Percentiles rank a stretch among this genome's conserved stretches.
Conservation (phyloP, 2,113 vertebrate species). For the Chaetodon auriga region DNA sequence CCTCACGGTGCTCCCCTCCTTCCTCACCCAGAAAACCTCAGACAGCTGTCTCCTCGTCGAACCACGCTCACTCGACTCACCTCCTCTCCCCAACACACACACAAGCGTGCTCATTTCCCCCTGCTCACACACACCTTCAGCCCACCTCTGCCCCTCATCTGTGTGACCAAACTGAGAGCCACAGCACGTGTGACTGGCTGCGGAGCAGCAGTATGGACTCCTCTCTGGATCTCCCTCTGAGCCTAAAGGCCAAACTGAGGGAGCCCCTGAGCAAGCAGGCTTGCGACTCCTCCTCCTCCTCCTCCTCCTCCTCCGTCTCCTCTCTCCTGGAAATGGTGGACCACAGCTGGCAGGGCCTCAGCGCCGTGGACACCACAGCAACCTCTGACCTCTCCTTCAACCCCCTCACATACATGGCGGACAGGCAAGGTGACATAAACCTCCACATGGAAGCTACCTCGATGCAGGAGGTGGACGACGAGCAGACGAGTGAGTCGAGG, state of each 20-base stretch:
- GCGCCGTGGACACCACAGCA: constrained; percentile 42
- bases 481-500: constrained; percentile 39
- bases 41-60: not conserved
- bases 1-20: constrained; percentile 10
- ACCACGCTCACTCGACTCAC: not conserved
- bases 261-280: constrained; percentile 59
- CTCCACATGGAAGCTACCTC: not conserved
- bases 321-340: constrained; percentile 29
- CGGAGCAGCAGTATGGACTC: constrained; percentile 51
- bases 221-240: constrained; percentile 76
- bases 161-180: constrained; percentile 7
- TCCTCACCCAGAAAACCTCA: constrained; percentile 41
- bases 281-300: constrained; percentile 49
- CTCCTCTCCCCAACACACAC: constrained; percentile 14
- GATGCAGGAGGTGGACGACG: not conserved
- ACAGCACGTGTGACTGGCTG: constrained; percentile 26
- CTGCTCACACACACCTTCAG: constrained; percentile 1
- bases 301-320: constrained; percentile 28
- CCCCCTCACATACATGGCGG: constrained; percentile 82
- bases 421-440: not conserved
- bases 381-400: constrained; percentile 80
- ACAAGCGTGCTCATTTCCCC: not conserved
- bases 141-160: constrained; percentile 21
- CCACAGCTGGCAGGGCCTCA: constrained; percentile 77
- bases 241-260: constrained; percentile 71